Evolutionary conservation across 2,888 invertebrate genomes (phyloP), one percentile per base, ranked within the genome.

Genomic region (Anoncus sp.): DNA sequence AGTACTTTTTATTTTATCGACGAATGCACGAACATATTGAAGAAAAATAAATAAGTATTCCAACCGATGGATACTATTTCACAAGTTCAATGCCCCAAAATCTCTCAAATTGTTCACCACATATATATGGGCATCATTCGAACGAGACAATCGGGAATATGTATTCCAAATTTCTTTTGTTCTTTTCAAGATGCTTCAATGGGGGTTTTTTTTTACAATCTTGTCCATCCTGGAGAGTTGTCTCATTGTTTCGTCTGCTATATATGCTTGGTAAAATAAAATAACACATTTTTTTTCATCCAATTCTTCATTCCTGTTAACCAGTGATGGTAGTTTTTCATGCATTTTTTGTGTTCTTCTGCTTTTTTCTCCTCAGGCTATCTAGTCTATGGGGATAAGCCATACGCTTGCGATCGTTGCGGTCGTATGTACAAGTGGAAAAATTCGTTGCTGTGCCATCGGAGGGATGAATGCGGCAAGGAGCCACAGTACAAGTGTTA

Each of bases 371-470:
- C 72, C 77, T 66, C 78, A 82, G 82, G 79, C 51, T 83, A 74
- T 45, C 59, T 71, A 49, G 59, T 16, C 5, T 51, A 40, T 27
- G 40, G 16, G 74, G 73, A 60, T 35, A 85, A 93, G 16, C 94
- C 94, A 87, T 83, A 81, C 75, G 73, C 66, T 22, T 86, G 86
- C 67, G 77, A 75, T 51, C 81, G 81, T 49, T 87, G 87, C 76
- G 85, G 85, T 12, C 80, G 85, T 67, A 80, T 81, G 65, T 87
- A 86, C 81, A 84, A 84, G 63, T 83, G 83, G 82, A 84, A 82
- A 59, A 81, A 83, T 16, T 85, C 86, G n/a, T 74, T 86, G 62
- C 93, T 95, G 18, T 94, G 95, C 10, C 96, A 96, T 92, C 96
- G 95, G 91, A 95, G 95, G 91, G 95, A 85, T 71, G 90, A 91